Base-by-base conservation (phyloP, 2,888 invertebrate species). In the Tiliacea citrago region DNA sequence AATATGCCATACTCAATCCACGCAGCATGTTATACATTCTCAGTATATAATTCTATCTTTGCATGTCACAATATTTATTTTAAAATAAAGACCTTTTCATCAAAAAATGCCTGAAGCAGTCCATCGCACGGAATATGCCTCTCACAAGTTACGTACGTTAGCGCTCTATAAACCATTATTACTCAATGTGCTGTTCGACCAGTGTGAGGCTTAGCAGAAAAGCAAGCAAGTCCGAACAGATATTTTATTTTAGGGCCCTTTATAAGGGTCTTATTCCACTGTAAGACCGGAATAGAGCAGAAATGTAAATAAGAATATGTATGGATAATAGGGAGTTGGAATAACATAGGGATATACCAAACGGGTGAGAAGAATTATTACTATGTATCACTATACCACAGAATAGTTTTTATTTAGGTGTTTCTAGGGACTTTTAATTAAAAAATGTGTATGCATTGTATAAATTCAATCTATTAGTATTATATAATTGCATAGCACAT, bases 161-260 rank as follows among this genome's bases (percentile, higher is more conserved):
- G 53, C 65, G 70, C 45, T 75, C 61, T 69, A 42, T 76, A 61
- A 42, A 13, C 21, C 1, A 18, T 70, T 49, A 6, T 49, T 68
- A 73, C 77, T 67, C 72, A 49, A 61, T 1, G 6, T 39, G 0
- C 12, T 2, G 5, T 18, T 60, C 77, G 77, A 65, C 81, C 88
- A 83, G 84, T 83, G 80, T 74, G 75, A 74, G 81, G 83, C 82
- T 88, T 82, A 89, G 86, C 75, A 75, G 73, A 73, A 86, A 84
- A 47, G 87, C 86, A 90, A 90, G 85, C 86, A 85, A 77, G 83
- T 75, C 81, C 86, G 78, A 77, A 80, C 73, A 73, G 65, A 81
- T 87, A 85, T 85, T 86, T 87, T 83, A 87, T 78, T 87, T 85
- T 75, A 85, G 78, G 62, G 51, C 53, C 73, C 72, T 82, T 68